Evolutionary conservation across 2,113 vertebrate genomes (phyloP).

Genomic region (Ceuthmochares aereus): DNA sequence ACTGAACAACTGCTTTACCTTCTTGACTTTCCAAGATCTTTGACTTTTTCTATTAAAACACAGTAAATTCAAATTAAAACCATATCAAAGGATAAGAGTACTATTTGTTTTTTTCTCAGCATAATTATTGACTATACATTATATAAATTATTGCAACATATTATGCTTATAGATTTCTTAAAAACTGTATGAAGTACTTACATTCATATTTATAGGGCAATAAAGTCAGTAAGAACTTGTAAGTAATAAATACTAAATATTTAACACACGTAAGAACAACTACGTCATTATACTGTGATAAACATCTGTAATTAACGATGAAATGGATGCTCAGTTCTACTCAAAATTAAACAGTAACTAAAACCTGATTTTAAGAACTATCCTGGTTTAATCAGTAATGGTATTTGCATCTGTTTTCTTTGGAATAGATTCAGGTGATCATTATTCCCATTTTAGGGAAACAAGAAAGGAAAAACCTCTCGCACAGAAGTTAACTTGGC

Average conservation of each 20-base stretch:
- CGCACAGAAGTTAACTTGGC: background rate
- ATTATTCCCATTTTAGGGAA: background rate
- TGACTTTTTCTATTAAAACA: constrained; percentile 80
- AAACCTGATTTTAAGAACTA: background rate
- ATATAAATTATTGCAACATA: background rate
- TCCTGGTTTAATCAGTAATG: background rate
- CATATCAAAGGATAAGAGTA: background rate
- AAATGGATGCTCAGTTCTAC: background rate
- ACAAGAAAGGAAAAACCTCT: background rate
- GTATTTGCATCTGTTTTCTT: background rate
- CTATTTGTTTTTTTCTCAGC: background rate
- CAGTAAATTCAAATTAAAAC: background rate
- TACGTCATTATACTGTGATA: background rate
- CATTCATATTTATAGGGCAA: background rate
- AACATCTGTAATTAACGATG: background rate
- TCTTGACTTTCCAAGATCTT: constrained; percentile 79
- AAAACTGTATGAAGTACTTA: background rate
- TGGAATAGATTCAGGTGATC: background rate
- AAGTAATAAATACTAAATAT: background rate
- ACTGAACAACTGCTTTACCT: constrained; percentile 80
- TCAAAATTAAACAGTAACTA: background rate
- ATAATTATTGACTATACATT: background rate
- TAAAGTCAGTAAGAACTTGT: background rate
- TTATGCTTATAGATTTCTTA: background rate
- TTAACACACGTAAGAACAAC: background rate